Base-by-base conservation (phyloP, 2,797 vertebrate species). In the Spheniscus humboldti region DNA sequence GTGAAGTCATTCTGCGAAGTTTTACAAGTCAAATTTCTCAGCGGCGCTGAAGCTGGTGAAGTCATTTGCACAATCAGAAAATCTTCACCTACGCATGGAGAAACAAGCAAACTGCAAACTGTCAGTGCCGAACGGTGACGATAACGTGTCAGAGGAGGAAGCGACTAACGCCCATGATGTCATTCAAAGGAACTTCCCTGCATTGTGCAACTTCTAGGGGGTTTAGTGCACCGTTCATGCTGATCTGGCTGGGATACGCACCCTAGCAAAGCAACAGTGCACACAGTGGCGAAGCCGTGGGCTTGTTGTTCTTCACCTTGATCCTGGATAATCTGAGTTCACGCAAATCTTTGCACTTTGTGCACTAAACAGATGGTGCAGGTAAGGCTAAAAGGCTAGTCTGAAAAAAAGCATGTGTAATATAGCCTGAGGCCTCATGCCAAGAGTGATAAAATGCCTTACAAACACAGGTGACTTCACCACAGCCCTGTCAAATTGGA, bases 241-340 rank as follows among this genome's bases (percentile, higher is more conserved):
- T 10, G 19, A 35, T 33, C 17, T 9, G 35, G 31, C 10, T 64
- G 0, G 1, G 52, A 3, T 8, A 25, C 0, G 0, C 18, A 8
- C 20, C 48, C 23, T 10, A 9, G 39, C 39, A 62, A 75, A 76
- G 45, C 60, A 45, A 4, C 27, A 48, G 16, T 3, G 22, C 18
- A 4, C 15, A 0, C 14, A 6, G 75, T 0, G 11, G 9, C 10
- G 28, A 69, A 84, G 37, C n/a, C 31, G 4, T 2, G 11, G 52
- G n/a, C 31, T 9, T 18, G 30, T 30, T 47, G 22, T 24, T 43
- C 33, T 56, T 75, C 48, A 53, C 63, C 39, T 10, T 33, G 16
- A 48, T 17, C 68, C 43, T 43, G 20, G 50, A 11, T 31, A 63
- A 57, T 4, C 43, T 7, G 27, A 67, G 85, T 13, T 59, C 28